Percentiles rank a stretch among this genome's conserved stretches.
These are phyloP conservation scores for Ictidomys tridecemlineatus DNA, from an alignment of 2,113 vertebrate genomes.

Conservation along the genomic window DNA sequence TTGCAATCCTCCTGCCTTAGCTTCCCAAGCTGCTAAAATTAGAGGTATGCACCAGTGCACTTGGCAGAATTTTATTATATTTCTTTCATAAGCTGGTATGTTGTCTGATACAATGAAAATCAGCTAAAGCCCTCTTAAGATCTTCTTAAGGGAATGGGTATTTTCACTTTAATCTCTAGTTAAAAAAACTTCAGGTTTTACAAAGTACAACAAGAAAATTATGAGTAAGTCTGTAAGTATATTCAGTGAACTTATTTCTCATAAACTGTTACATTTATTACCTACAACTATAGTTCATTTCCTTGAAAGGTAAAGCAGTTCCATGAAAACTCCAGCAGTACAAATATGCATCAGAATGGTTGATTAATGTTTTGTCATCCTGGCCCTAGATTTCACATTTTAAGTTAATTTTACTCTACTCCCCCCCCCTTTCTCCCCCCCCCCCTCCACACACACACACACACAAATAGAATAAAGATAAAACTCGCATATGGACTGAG, in stretches of 20 bases:
- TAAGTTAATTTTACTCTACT: conserved; percentile 7
- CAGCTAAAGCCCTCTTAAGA: neutral
- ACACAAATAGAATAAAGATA: neutral
- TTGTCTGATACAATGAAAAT: neutral
- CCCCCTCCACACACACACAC: too few relatives aligned
- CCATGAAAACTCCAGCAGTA: conserved; percentile 31
- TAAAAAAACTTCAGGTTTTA: conserved; percentile 35
- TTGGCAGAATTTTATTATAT: neutral
- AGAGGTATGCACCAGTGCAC: too few relatives aligned
- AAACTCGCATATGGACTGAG: neutral
- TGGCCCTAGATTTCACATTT: neutral
- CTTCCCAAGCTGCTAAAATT: too few relatives aligned
- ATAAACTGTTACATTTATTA: conserved; percentile 37
- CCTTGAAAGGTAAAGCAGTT: conserved; percentile 44
- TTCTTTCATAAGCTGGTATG: conserved; percentile 19
- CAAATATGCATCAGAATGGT: conserved; percentile 52
- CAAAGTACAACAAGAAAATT: conserved; percentile 24
- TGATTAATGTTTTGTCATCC: conserved; percentile 45
- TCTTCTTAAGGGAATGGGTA: neutral
- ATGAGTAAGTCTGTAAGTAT: conserved; percentile 68
- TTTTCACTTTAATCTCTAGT: conserved; percentile 40
- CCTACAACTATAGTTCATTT: conserved; percentile 65
- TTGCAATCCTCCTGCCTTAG: too few relatives aligned
- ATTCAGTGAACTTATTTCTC: conserved; percentile 68
- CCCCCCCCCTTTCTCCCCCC: too few relatives aligned